These are phyloP conservation scores for Chionomys nivalis DNA, from an alignment of 2,113 vertebrate genomes.

Conservation along the genomic window DNA sequence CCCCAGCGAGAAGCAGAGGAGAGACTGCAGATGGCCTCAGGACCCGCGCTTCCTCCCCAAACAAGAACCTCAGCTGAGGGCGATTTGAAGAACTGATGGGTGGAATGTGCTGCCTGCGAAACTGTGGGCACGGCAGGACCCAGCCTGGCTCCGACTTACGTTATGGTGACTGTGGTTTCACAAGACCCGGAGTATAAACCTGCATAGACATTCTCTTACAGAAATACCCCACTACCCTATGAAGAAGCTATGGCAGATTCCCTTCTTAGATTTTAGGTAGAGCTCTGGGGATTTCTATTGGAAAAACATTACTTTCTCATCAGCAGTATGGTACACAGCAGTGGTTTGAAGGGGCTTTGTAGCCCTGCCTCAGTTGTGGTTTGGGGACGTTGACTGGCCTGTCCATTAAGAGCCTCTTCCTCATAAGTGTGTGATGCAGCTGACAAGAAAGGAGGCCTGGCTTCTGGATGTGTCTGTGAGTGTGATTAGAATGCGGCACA, in stretches of 20 bases:
- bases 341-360: background rate
- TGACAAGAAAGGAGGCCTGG: background rate
- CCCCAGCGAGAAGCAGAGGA: constrained; percentile 58
- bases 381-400: background rate
- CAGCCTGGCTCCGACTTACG: background rate
- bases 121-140: constrained; percentile 55
- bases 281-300: constrained; percentile 53
- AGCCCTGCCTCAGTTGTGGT: background rate
- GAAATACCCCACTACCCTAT: constrained; percentile 53
- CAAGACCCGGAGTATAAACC: constrained; percentile 4
- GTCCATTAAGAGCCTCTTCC: background rate
- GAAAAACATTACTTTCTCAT: constrained; percentile 55
- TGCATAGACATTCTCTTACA: constrained; percentile 71
- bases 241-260: constrained; percentile 46
- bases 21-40: constrained; percentile 38
- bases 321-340: constrained; percentile 20
- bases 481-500: background rate
- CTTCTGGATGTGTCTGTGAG: background rate
- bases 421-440: too few relatives aligned
- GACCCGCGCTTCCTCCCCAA: constrained; percentile 35
- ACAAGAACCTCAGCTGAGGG: constrained; percentile 5
- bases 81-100: constrained; percentile 38
- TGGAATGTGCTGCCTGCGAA: background rate
- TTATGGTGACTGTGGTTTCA: constrained; percentile 42
- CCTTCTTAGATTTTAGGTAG: constrained; percentile 55